Evolutionary conservation across 2,113 vertebrate species (phyloP), one percentile per base, ranked within the genome.

Genomic region (Aepyceros melampus): DNA sequence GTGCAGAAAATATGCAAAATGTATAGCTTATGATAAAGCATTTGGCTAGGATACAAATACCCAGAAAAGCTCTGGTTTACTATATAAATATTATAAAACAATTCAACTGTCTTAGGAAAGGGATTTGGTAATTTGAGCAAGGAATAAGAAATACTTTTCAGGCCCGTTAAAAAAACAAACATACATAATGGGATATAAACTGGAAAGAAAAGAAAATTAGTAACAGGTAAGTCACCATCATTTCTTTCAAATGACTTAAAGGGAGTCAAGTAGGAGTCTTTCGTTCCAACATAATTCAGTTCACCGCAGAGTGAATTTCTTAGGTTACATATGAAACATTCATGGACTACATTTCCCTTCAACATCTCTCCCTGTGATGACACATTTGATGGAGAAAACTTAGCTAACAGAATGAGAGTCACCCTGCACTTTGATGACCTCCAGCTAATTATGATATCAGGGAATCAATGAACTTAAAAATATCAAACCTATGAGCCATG

Each of bases 241-340:
- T 95, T 93, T 95, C 33, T 92, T 23, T 90, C 36, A 84, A 86
- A 62, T 94, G 43, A 92, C 40, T 82, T 95, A 64, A 95, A 92
- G 53, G 2, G 17, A 55, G 87, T 51, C 21, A 13, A 93, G 64
- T 31, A 81, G 56, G 8, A 93, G 6, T 62, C 21, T 82, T 67
- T 82, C 4, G 2, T 81, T 82, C 10, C 15, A 79, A 62, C 64
- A 67, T 27, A 85, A 81, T 62, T 90, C 25, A 91, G 23, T 56
- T 62, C 15, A 85, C 43, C 29, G 53, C 79, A 56, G 56, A 29
- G 2, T 89, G 43, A 87, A 36, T 82, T 74, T 96, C 51, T 88
- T 83, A 96, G 53, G 91, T 40, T 58, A 21, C 36, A 8, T 53
- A 21, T 78, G 86, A 96, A 60, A 89, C 14, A 94, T 85, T 87